phyloP scores from a whole-genome alignment of 2,797 vertebrate species.

The Clamator glandarius region DNA sequence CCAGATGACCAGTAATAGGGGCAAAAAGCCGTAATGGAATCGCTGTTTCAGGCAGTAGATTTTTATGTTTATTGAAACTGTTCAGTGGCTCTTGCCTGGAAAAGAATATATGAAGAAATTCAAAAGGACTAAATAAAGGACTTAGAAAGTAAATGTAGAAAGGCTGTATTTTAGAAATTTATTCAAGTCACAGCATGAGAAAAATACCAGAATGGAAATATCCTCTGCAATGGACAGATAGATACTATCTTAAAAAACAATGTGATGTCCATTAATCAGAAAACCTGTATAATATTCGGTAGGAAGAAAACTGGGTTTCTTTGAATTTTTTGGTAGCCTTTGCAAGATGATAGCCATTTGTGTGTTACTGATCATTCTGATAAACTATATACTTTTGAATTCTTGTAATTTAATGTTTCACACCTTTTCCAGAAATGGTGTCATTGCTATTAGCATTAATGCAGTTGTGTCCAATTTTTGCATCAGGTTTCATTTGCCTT shows the following conservation, averaged over 20 bases:
- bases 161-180: constrained; percentile 37
- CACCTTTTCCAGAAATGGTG: neutral
- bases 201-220: constrained; percentile 45
- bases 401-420: neutral
- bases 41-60: neutral
- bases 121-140: constrained; percentile 5
- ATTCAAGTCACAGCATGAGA: constrained; percentile 45
- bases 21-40: neutral
- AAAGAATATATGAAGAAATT: constrained; percentile 17
- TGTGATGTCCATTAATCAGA: neutral
- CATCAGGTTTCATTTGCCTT: neutral
- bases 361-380: neutral
- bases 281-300: neutral
- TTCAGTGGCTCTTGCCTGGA: neutral
- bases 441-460: neutral
- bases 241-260: constrained; percentile 1
- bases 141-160: constrained; percentile 30
- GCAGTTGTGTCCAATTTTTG: neutral
- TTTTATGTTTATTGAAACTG: neutral
- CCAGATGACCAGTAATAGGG: neutral
- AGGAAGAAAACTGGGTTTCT: neutral
- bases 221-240: neutral
- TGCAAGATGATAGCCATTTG: neutral
- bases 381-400: neutral
- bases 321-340: neutral